These are phyloP conservation scores for Cirrhinus mrigala DNA, from an alignment of 2,797 vertebrate genomes.

Conservation along the genomic window DNA sequence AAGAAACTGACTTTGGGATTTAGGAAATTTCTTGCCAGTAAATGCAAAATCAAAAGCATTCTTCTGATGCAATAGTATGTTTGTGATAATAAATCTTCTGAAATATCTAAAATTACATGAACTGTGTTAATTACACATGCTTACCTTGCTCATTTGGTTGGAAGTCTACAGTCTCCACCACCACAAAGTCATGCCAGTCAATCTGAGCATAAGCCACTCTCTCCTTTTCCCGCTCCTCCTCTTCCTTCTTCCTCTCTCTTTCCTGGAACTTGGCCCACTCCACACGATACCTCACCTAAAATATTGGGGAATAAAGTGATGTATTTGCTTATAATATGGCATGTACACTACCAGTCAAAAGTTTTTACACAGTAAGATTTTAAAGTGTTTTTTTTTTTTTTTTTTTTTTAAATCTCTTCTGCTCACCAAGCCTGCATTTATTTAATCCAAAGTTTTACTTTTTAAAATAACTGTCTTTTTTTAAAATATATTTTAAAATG, in stretches of 20 bases:
- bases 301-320: not conserved
- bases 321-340: not conserved
- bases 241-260: slow-evolving; percentile 96
- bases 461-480: no score
- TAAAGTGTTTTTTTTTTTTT: no score
- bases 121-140: not conserved
- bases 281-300: slow-evolving; percentile 93
- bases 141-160: slow-evolving; percentile 96
- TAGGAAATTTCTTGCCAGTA: no score
- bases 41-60: not conserved
- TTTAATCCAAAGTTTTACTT: no score
- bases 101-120: not conserved
- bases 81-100: not conserved
- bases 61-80: not conserved
- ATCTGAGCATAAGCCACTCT: slow-evolving; percentile 97
- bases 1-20: not conserved
- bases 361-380: no score
- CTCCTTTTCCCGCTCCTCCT: slow-evolving; percentile 97
- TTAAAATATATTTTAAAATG: no score
- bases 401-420: no score
- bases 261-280: slow-evolving; percentile 99
- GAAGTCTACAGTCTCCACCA: slow-evolving; percentile 98
- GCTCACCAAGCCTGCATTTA: no score
- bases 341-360: no score
- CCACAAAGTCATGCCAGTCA: slow-evolving; percentile 99